phyloP scores from a whole-genome alignment of 2,797 vertebrate species.

The Peromyscus aztecus region DNA sequence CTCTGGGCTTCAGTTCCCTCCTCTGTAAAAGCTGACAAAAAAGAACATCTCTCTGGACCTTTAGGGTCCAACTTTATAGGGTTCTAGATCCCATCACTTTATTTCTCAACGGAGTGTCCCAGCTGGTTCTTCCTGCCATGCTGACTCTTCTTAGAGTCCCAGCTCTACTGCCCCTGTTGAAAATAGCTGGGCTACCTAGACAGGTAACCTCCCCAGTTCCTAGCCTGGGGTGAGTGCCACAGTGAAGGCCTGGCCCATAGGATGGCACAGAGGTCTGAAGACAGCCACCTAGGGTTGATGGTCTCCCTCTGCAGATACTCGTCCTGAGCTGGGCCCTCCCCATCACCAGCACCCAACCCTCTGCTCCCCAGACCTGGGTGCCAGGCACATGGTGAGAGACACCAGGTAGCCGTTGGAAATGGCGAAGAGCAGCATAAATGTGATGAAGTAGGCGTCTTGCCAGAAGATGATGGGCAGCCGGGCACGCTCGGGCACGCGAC shows the following conservation, averaged over 20 bases:
- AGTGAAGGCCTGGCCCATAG: neutral
- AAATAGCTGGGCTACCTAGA: neutral
- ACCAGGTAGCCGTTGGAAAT: constrained; percentile 93
- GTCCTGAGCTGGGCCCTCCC: neutral
- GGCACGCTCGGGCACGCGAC: constrained; percentile 88
- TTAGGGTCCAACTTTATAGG: neutral
- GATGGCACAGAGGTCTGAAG: neutral
- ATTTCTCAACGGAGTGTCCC: neutral
- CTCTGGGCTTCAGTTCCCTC: neutral
- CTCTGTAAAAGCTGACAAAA: neutral
- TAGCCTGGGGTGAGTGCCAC: neutral
- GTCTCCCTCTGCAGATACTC: neutral
- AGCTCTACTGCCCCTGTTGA: neutral
- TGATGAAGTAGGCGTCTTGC: constrained; percentile 88
- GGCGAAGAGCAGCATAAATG: constrained; percentile 92
- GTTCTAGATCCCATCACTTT: neutral
- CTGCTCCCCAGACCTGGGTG: constrained; percentile 83
- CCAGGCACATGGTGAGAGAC: constrained; percentile 93
- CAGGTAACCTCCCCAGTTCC: neutral
- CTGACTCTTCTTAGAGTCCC: too few species aligned
- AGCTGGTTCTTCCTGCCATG: neutral
- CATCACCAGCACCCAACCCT: neutral
- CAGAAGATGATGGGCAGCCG: constrained; percentile 88
- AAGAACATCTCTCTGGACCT: neutral
- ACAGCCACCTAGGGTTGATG: neutral